phyloP scores from a whole-genome alignment of 2,888 invertebrate genomes.

The Diloba caeruleocephala region DNA sequence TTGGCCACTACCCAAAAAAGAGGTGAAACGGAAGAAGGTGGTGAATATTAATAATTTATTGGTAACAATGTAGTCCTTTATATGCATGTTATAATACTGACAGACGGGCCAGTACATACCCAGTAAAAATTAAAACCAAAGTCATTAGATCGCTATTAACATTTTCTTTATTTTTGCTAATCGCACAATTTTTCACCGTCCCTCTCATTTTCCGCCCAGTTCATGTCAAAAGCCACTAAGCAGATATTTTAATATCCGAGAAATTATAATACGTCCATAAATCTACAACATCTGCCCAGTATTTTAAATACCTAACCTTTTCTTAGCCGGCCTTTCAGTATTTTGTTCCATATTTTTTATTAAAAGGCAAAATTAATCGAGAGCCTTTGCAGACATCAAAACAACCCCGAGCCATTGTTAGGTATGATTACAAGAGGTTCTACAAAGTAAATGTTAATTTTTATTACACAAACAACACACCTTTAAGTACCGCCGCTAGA shows the following conservation, averaged over 20 bases:
- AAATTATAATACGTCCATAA: conserved; percentile 62
- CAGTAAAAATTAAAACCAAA: conserved; percentile 29
- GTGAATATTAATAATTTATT: too few relatives aligned
- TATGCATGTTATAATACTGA: too few relatives aligned
- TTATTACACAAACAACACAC: conserved; percentile 79
- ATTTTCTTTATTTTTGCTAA: conserved; percentile 52
- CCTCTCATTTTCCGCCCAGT: conserved; percentile 54
- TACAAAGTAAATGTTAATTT: conserved; percentile 85
- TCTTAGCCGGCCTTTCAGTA: conserved; percentile 61
- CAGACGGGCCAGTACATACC: too few relatives aligned
- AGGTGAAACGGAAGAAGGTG: too few relatives aligned
- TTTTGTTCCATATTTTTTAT: conserved; percentile 73
- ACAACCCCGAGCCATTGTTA: conserved; percentile 83
- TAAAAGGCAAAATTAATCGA: conserved; percentile 84
- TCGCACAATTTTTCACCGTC: conserved; percentile 49
- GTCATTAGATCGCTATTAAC: conserved; percentile 49
- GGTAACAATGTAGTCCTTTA: too few relatives aligned
- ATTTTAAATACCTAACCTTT: conserved; percentile 72
- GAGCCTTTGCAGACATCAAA: conserved; percentile 83
- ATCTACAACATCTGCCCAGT: conserved; percentile 68
- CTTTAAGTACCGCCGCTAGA: conserved; percentile 69
- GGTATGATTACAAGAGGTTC: conserved; percentile 82
- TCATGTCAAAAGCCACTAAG: conserved; percentile 59
- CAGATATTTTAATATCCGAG: conserved; percentile 59
- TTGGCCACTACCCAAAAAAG: too few relatives aligned